Evolutionary conservation across 2,888 invertebrate genomes (phyloP).

Genomic region (Phortica okadai): DNA sequence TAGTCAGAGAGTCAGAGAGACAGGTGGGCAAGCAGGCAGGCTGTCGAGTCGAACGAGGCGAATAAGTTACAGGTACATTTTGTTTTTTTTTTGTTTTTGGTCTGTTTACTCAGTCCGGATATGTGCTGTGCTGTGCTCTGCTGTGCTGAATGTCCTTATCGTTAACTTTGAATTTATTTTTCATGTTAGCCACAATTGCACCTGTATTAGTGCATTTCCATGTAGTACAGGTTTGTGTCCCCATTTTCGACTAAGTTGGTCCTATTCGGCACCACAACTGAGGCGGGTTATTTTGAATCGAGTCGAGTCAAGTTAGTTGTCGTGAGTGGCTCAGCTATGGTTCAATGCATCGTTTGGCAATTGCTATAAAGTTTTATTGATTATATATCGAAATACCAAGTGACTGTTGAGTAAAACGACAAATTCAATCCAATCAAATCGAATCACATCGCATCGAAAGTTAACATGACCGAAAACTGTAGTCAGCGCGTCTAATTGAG

Average conservation of each 20-base stretch:
- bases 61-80: constrained; percentile 6
- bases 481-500: constrained; percentile 22
- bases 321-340: constrained; percentile 12
- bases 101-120: constrained; percentile 34
- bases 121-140: not conserved
- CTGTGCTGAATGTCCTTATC: constrained; percentile 36
- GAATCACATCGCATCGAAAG: not conserved
- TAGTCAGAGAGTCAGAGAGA: constrained; percentile 20
- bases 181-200: constrained; percentile 63
- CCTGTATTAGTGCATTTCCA: constrained; percentile 26
- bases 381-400: constrained; percentile 11
- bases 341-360: constrained; percentile 12
- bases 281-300: not conserved
- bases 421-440: not conserved
- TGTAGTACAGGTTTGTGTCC: constrained; percentile 1
- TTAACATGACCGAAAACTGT: not conserved
- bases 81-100: not conserved
- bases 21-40: not conserved
- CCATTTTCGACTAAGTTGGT: not conserved
- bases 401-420: constrained; percentile 1
- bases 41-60: not conserved
- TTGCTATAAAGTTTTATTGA: constrained; percentile 17
- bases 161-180: constrained; percentile 65
- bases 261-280: constrained; percentile 2
- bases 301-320: not conserved